Conservation (phyloP, 2,797 vertebrate species). For the Eupleurogrammus muticus region DNA sequence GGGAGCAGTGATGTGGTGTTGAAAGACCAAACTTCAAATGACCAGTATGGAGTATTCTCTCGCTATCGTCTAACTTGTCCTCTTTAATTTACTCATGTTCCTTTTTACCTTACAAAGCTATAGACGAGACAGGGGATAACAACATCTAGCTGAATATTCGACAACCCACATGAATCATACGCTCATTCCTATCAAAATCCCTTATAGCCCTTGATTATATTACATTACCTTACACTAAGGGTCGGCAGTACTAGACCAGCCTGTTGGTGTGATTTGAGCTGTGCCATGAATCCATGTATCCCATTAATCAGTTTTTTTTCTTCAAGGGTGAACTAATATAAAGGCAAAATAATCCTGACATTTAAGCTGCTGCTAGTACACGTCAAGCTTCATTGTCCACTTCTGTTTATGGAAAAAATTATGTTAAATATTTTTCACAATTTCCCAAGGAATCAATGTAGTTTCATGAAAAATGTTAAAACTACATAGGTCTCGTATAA, state of each 20-base stretch:
- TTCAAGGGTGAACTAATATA: not conserved
- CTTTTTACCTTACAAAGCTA: not conserved
- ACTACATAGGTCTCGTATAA: too few relatives aligned
- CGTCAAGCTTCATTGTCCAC: not conserved
- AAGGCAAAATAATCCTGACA: not conserved
- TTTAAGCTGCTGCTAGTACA: not conserved
- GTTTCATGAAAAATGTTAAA: too few relatives aligned
- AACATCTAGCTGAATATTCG: not conserved
- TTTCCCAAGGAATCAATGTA: not conserved
- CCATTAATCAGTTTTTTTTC: not conserved
- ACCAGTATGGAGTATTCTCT: constrained; percentile 44
- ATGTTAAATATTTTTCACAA: not conserved
- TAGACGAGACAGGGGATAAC: not conserved
- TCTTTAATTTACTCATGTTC: constrained; percentile 8
- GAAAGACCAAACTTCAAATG: constrained; percentile 72
- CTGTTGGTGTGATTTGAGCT: not conserved
- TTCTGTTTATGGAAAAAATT: too few relatives aligned
- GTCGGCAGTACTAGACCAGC: not conserved
- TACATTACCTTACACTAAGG: not conserved
- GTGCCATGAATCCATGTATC: not conserved
- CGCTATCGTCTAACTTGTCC: constrained; percentile 11
- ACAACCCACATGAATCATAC: not conserved
- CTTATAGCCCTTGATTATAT: not conserved
- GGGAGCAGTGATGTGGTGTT: constrained; percentile 61
- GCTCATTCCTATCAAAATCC: not conserved